Conservation (phyloP, 2,113 vertebrate species). For the Columbina picui region DNA sequence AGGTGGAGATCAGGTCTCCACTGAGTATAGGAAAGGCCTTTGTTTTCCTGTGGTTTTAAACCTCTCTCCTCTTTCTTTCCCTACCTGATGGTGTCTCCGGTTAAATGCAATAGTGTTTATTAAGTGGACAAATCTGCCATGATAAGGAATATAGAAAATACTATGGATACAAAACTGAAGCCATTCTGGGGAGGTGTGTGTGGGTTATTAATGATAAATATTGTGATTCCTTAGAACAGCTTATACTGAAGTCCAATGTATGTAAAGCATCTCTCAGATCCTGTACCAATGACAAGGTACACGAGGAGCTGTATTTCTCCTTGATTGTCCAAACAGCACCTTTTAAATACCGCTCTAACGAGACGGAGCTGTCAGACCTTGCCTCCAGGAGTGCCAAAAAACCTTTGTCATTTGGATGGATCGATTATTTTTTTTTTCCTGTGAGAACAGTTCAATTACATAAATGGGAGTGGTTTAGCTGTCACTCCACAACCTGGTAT, state of each 20-base stretch:
- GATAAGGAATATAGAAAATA: neutral
- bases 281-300: neutral
- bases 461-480: neutral
- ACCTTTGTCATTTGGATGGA: neutral
- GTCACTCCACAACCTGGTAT: neutral
- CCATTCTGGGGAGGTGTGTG: neutral
- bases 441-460: neutral
- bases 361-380: neutral
- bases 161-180: neutral
- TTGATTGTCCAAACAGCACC: neutral
- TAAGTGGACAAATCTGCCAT: neutral
- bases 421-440: neutral
- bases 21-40: neutral
- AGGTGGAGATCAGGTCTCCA: neutral
- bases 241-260: neutral
- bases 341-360: neutral
- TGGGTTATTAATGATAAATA: neutral
- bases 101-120: neutral
- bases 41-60: neutral
- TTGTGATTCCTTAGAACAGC: neutral
- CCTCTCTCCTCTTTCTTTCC: neutral
- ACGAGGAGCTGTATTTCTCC: neutral
- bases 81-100: neutral
- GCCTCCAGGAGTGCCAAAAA: neutral
- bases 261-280: neutral